Base-by-base conservation (phyloP, 2,797 vertebrate species). In the Margarornis squamiger region DNA sequence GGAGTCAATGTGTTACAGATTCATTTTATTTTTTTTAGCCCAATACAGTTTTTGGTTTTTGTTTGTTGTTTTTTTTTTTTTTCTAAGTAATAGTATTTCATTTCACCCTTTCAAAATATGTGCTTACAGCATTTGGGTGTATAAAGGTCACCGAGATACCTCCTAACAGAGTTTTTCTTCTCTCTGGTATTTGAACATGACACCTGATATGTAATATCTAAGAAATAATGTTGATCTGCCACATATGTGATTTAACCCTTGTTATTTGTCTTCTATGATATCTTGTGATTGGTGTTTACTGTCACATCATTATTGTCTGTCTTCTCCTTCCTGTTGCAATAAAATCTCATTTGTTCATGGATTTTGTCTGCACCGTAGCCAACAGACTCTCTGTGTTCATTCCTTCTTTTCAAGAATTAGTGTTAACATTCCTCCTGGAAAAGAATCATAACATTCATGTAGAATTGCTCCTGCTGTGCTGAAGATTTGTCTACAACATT, bases 401-500 rank as follows among this genome's bases (percentile, higher is more conserved):
- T 94, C 39, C 12, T 86, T 81, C 96, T 93, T 62, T 62, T 41
- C 77, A 86, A 24, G 7, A 68, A 86, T 76, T 78, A 66, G 10
- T 88, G 81, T 81, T 73, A 95, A 59, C 30, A 66, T 91, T 86
- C 63, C 39, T 93, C 61, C 76, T 66, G 49, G 71, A 95, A 94
- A 70, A 75, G 65, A 75, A 83, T 39, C 43, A 73, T 67, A 88
- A 83, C 46, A 54, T 73, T 90, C 20, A 41, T 39, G 63, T 90
- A 86, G 88, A 94, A 95, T 93, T 88, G 68, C n/a, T 76, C 93
- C 84, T 91, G 70, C 67, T 93, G 78, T 78, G 91, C 61, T 46
- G 84, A 83, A 95, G 93, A 78, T 88, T 78, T 43, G 23, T 90
- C 73, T 92, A 65, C 52, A 78, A 45, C 62, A 90, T 77, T 86